Conservation (phyloP, 2,888 invertebrate genomes). For the Automeris io region DNA sequence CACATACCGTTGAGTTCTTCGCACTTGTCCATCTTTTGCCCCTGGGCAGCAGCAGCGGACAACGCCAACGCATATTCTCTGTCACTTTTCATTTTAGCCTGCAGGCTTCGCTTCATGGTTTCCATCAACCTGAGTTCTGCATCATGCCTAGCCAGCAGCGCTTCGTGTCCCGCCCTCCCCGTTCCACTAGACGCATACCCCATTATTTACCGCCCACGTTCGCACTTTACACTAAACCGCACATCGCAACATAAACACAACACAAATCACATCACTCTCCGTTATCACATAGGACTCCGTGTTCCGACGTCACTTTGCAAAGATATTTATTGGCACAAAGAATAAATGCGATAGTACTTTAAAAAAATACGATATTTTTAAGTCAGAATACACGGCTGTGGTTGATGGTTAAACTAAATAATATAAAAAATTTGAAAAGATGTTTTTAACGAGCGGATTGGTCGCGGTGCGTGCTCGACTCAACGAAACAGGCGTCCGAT, state of each 20-base stretch:
- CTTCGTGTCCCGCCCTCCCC: constrained; percentile 93
- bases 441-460: constrained; percentile 24
- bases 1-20: constrained; percentile 81
- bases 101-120: constrained; percentile 91
- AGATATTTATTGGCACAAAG: constrained; percentile 33
- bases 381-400: constrained; percentile 24
- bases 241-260: constrained; percentile 66
- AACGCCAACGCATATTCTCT: constrained; percentile 92
- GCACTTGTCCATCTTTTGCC: constrained; percentile 88
- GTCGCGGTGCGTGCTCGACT: constrained; percentile 17
- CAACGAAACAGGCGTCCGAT: constrained; percentile 42
- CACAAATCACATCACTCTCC: constrained; percentile 65
- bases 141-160: constrained; percentile 92
- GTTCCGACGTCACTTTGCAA: constrained; percentile 40
- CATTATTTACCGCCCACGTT: constrained; percentile 72
- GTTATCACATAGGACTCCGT: constrained; percentile 60
- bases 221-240: constrained; percentile 45
- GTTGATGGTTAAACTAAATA: constrained; percentile 30
- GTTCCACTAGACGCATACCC: constrained; percentile 92
- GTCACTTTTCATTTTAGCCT: constrained; percentile 93
- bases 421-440: constrained; percentile 41
- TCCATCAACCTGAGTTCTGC: constrained; percentile 95
- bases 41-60: constrained; percentile 87
- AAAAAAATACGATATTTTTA: constrained; percentile 22
- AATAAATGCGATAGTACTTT: constrained; percentile 20